A percentile compares a stretch with the other conserved stretches of the same genome.
These are phyloP conservation scores for Pogonocherus hispidulus DNA, from an alignment of 2,888 invertebrate genomes.

Conservation along the genomic window DNA sequence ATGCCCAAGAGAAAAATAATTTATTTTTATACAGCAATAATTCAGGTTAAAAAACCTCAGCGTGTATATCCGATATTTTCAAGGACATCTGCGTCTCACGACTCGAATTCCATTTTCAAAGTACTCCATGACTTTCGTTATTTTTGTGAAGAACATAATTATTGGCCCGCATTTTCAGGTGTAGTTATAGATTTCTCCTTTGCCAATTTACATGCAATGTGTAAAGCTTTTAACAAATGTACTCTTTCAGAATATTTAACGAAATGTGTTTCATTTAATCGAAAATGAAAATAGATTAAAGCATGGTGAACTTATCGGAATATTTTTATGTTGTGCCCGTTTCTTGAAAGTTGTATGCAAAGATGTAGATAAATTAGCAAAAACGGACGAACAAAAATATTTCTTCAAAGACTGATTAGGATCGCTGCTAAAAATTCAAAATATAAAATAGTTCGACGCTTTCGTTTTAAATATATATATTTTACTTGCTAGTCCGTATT, in stretches of 20 bases:
- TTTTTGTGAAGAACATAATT: constrained; percentile 10
- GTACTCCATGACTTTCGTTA: constrained; percentile 4
- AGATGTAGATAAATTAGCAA: constrained; percentile 22
- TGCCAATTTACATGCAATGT: constrained; percentile 41
- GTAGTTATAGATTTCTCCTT: constrained; percentile 20
- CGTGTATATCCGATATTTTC: neutral
- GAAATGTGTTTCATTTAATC: constrained; percentile 10
- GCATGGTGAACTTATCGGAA: neutral
- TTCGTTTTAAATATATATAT: too few species aligned
- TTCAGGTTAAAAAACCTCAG: neutral
- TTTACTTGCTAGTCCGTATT: too few species aligned
- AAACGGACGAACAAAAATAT: neutral
- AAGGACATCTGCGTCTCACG: neutral
- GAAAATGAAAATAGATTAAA: neutral
- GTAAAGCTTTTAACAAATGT: constrained; percentile 31
- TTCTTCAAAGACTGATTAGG: constrained; percentile 15
- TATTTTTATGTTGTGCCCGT: constrained; percentile 34
- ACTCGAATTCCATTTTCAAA: constrained; percentile 1
- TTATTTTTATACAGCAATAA: neutral
- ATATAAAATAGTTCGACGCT: too few species aligned
- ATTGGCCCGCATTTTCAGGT: constrained; percentile 5
- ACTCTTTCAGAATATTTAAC: constrained; percentile 35
- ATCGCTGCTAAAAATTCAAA: too few species aligned
- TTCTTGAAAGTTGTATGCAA: constrained; percentile 39
- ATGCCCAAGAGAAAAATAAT: neutral